phyloP scores from a whole-genome alignment of 1,140 invertebrate species.

The Helicoverpa zea region DNA sequence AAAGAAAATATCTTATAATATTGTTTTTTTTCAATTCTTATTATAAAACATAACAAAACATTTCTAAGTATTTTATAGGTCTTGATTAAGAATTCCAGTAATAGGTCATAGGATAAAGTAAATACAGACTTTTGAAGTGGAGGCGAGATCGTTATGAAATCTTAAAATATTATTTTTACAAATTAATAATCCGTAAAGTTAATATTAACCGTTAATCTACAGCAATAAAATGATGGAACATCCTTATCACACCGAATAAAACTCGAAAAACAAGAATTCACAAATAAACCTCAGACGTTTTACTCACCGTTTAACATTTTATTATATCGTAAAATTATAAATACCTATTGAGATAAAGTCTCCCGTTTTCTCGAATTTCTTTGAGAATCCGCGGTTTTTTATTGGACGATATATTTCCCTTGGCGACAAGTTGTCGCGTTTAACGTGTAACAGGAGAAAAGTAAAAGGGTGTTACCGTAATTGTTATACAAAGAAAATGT shows the following conservation, averaged over 20 bases:
- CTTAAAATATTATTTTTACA: too few relatives aligned
- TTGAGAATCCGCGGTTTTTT: neutral
- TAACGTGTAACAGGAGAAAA: neutral
- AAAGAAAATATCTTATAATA: too few relatives aligned
- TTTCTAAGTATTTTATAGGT: too few relatives aligned
- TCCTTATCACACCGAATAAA: conserved; percentile 27
- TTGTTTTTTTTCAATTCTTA: too few relatives aligned
- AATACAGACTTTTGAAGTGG: too few relatives aligned
- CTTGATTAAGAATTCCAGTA: too few relatives aligned
- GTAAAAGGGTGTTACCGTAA: neutral
- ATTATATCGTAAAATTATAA: conserved; percentile 59
- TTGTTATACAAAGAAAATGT: neutral
- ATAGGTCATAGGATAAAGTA: too few relatives aligned
- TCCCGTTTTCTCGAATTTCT: conserved; percentile 6
- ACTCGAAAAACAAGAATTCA: conserved; percentile 19
- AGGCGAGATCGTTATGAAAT: too few relatives aligned
- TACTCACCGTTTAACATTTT: conserved; percentile 49
- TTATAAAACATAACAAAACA: too few relatives aligned
- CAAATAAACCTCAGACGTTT: conserved; percentile 47
- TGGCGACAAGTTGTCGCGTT: conserved; percentile 2
- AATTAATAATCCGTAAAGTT: conserved; percentile 4
- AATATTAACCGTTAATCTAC: conserved; percentile 10
- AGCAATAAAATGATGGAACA: conserved; percentile 5
- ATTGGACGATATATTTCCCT: conserved; percentile 5
- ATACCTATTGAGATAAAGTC: conserved; percentile 51